Evolutionary conservation across 2,113 vertebrate species (phyloP), one percentile per base, ranked within the genome.

Genomic region (Bufo bufo): DNA sequence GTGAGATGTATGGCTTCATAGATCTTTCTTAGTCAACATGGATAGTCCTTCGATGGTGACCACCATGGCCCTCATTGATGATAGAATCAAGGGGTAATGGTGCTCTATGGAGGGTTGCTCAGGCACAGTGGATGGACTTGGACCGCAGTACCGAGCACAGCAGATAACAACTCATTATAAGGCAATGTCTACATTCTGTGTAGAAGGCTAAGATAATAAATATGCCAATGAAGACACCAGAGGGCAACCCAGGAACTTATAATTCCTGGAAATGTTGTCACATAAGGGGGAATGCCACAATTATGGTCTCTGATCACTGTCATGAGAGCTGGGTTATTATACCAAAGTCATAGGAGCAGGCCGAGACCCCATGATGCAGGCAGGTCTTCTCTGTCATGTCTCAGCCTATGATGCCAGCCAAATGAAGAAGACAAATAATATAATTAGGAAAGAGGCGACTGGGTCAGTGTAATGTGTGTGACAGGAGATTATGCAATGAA

Each of bases 401-500:
- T 49, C 45, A 9, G 47, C 47, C 20, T 75, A 75, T 49, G 50
- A 75, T 75, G 17, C 50, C 72, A 75, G 3, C 45, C 17, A 8
- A 19, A 50, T 49, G 47, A 19, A 75, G 72, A 14, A 50, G 72
- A 50, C 45, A 50, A 49, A 20, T 75, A 49, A 50, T 75, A 75
- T 75, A 75, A 75, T 75, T 75, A 75, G n/a, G 13, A 43, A 43
- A 71, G 47, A 75, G 72, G 43, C 45, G 50, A 75, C 43, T 75
- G 72, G 72, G 72, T 75, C 72, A 75, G 45, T 50, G 72, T 50
- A 17, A 75, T 50, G 72, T 10, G 47, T 4, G 72, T 11, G 72
- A 50, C 47, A 20, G 72, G 45, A 20, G 17, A 75, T 75, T 75
- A 75, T 19, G 72, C 16, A 19, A 17, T 16, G 7, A 16, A 47